Conservation (phyloP, 2,888 invertebrate species). For the Cecidostiba fungosa region DNA sequence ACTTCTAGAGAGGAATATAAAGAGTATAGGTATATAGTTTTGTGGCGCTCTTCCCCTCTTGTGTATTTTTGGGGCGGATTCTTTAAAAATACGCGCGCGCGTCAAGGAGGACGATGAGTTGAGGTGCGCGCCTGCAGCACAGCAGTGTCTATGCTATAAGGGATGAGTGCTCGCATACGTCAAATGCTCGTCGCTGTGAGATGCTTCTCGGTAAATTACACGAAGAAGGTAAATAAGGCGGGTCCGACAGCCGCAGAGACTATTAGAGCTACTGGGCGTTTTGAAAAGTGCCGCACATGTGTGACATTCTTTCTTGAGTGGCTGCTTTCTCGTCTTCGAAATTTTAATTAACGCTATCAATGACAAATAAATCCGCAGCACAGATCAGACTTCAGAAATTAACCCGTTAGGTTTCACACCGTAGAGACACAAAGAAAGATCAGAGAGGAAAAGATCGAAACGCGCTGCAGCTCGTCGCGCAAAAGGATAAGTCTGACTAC, state of each 20-base stretch:
- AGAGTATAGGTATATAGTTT: neutral
- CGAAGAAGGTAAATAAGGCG: constrained; percentile 48
- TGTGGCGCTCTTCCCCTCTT: neutral
- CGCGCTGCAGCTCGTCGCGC: neutral
- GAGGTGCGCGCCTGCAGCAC: constrained; percentile 28
- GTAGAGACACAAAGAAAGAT: constrained; percentile 1
- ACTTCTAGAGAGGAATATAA: neutral
- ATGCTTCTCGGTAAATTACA: constrained; percentile 39
- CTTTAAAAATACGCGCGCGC: neutral
- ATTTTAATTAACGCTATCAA: too few species aligned
- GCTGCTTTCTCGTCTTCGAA: too few species aligned
- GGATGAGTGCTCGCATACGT: too few species aligned
- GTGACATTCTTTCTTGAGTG: neutral
- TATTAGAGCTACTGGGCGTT: neutral
- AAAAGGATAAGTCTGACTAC: neutral
- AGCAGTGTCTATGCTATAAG: too few species aligned
- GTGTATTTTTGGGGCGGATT: neutral
- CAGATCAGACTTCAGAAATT: constrained; percentile 8
- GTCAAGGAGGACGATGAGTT: neutral
- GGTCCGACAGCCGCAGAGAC: neutral
- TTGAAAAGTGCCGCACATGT: neutral
- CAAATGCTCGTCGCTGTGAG: constrained; percentile 2
- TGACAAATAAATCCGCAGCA: too few species aligned
- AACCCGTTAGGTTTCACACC: constrained; percentile 56
- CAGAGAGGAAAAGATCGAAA: neutral